Base-by-base conservation (phyloP, 1,140 invertebrate species). In the Drosophila gunungcola region DNA sequence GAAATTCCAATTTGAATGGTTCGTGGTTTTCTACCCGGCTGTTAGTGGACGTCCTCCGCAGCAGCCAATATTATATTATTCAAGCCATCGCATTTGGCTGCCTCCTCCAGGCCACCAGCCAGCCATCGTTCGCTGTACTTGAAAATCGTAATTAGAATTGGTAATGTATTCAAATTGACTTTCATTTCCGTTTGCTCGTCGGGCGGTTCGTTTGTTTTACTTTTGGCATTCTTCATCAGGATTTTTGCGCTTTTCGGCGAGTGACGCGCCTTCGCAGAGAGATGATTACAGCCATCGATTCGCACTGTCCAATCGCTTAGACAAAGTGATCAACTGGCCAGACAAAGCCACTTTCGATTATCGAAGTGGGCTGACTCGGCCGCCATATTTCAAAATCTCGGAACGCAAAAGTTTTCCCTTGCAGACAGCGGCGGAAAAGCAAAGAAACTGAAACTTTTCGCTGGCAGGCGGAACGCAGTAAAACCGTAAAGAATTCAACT, bases 151-250 rank as follows among this genome's bases (percentile, higher is more conserved):
- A 91, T 91, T 91, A 91, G 90, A 91, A 91, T 91, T 91, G 90
- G 76, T 90, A 91, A 91, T 90, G 86, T 91, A 91, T 91, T 91
- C 90, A 91, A 91, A 91, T 91, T 90, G 84, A 91, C 85, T 91
- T 91, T 91, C 85, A 91, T 90, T 91, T 86, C 80, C 77, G 82
- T 86, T 81, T 41, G 52, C 43, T 49, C 54, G 65, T 41, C 36
- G 52, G 67, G 16, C 34, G 36, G 16, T 57, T 57, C 68, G 67
- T 72, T 80, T 76, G 75, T 75, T 75, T 77, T 79, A 54, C 56
- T 56, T 61, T 48, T 62, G 60, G 48, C 42, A 49, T 80, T 80
- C 75, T 83, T 78, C 74, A 74, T 80, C 72, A 57, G 52, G 74
- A 76, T 74, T 75, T 80, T 81, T 75, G 73, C 64, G 57, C 69